phyloP scores from a whole-genome alignment of 2,113 vertebrate species.

The Clarias batrachus region DNA sequence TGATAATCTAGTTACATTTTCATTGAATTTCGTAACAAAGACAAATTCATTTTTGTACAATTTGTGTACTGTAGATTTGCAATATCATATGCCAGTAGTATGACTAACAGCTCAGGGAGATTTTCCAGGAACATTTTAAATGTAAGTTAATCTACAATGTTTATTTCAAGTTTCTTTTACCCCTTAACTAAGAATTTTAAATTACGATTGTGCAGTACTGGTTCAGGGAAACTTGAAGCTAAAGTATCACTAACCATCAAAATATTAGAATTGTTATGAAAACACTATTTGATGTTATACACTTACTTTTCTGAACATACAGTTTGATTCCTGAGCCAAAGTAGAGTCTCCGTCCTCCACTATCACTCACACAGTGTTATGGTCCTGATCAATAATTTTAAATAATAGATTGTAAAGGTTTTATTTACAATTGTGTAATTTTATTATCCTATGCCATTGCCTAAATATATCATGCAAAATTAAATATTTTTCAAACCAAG shows the following conservation, averaged over 20 bases:
- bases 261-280: background rate
- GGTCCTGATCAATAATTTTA: background rate
- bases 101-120: too few species aligned
- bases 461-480: background rate
- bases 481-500: background rate
- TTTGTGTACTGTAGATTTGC: too few species aligned
- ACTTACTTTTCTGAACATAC: constrained; percentile 40
- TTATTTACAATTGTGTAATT: background rate
- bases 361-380: constrained; percentile 40
- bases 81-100: too few species aligned
- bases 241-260: background rate
- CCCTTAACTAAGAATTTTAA: background rate
- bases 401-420: background rate
- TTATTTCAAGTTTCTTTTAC: background rate
- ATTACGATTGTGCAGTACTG: background rate
- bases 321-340: constrained; percentile 35
- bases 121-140: too few species aligned
- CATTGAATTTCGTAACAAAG: too few species aligned
- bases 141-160: background rate
- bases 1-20: too few species aligned
- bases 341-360: constrained; percentile 5
- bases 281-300: background rate
- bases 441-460: background rate
- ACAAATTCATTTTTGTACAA: background rate
- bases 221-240: background rate